Base-by-base conservation (phyloP, 2,113 vertebrate species). In the Heterocephalus glaber region DNA sequence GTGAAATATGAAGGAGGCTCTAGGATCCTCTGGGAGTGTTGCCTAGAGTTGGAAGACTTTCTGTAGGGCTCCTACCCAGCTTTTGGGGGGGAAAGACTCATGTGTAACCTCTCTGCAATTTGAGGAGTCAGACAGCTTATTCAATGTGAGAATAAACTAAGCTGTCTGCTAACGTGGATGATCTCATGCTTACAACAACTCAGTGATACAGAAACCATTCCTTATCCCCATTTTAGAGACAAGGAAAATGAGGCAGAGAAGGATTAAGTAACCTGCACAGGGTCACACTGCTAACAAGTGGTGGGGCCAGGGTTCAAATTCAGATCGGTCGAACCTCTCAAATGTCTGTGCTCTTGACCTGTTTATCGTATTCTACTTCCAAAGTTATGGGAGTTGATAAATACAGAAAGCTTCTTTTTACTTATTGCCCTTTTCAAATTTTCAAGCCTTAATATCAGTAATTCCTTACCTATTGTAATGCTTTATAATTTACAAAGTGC, bases 1-100 rank as follows among this genome's bases (percentile, higher is more conserved):
- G 95, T 94, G 95, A 98, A 97, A 97, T 90, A 24, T 20, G 97
- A 94, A 96, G 96, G 16, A 52, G 30, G 47, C 47, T 49, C 89
- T 38, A 68, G 96, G 77, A 86, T 52, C 86, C 81, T 94, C 95
- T 92, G 84, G 61, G 96, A 95, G 54, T 91, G 24, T 94, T 81
- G 97, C 38, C 96, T 82, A 95, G 94, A 96, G 83, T 63, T 13
- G 28, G 63, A 93, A 72, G 89, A 91, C 90, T 97, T 97, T 89
- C 77, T 77, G 11, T 66, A 54, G 90, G 90, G 52, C 60, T 98
- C 95, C 92, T 79, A 97, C 89, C 68, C 7, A 3, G 92, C 84
- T 49, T 95, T 94, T 96, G 72, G 1, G 4, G 22, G 22, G 35
- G 33, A n/a, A 14, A 54, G 44, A 49, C 26, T 90, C 56, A 5